These are phyloP conservation scores for Adela reaumurella DNA, from an alignment of 2,888 invertebrate genomes.

Conservation along the genomic window DNA sequence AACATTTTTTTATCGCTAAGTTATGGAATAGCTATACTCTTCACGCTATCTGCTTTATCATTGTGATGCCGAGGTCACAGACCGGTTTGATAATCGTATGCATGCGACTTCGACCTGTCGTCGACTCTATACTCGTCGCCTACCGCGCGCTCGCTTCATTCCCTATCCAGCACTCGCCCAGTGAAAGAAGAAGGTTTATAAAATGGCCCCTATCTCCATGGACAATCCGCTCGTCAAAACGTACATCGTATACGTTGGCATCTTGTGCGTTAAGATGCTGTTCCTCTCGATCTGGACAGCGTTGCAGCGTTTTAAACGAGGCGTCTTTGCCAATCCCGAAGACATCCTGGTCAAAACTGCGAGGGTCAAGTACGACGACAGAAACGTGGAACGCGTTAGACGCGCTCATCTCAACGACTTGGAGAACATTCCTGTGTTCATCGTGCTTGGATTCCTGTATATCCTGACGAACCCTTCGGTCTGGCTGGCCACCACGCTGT, in stretches of 20 bases:
- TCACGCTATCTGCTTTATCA: too few relatives aligned
- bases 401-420: constrained; percentile 68
- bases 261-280: constrained; percentile 32
- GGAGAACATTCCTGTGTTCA: constrained; percentile 67
- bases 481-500: constrained; percentile 31
- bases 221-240: constrained; percentile 27
- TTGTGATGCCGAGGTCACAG: too few relatives aligned
- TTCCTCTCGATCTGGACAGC: constrained; percentile 23
- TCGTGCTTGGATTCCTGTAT: constrained; percentile 59
- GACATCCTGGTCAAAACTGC: constrained; percentile 14
- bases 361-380: constrained; percentile 35
- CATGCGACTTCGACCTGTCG: too few relatives aligned
- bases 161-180: too few relatives aligned
- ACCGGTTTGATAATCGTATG: too few relatives aligned
- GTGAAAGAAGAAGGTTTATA: too few relatives aligned
- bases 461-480: constrained; percentile 53
- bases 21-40: too few relatives aligned
- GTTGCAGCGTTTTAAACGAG: constrained; percentile 20
- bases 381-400: constrained; percentile 29
- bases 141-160: too few relatives aligned
- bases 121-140: too few relatives aligned
- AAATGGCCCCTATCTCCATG: constrained; percentile 23
- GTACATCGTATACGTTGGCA: constrained; percentile 33
- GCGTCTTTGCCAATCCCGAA: constrained; percentile 33
- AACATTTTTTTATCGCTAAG: too few relatives aligned